Percentiles rank a stretch among this genome's conserved stretches.
Conservation (phyloP, 2,888 invertebrate species). For the Stomorhina lunata region DNA sequence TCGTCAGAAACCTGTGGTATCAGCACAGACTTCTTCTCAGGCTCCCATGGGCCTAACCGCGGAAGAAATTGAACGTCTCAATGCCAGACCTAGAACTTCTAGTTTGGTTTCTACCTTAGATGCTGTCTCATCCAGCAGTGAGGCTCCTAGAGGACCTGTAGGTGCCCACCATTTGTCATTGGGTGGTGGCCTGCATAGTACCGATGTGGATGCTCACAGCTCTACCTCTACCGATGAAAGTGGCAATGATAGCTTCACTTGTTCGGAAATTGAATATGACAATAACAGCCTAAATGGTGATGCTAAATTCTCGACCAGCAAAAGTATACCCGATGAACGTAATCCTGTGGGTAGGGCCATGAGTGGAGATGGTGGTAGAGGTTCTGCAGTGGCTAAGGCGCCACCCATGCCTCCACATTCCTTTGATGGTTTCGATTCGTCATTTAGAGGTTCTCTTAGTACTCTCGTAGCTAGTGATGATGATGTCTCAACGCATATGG, state of each 20-base stretch:
- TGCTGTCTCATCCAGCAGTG: slow-evolving; percentile 95
- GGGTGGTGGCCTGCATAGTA: slow-evolving; percentile 84
- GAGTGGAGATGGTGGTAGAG: slow-evolving; percentile 82
- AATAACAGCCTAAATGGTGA: slow-evolving; percentile 92
- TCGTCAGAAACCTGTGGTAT: slow-evolving; percentile 85
- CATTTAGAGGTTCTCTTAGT: slow-evolving; percentile 95
- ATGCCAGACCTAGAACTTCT: slow-evolving; percentile 91
- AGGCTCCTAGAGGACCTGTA: slow-evolving; percentile 86
- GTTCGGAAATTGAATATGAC: slow-evolving; percentile 98
- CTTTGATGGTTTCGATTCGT: slow-evolving; percentile 95
- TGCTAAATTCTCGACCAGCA: slow-evolving; percentile 84
- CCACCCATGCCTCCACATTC: slow-evolving; percentile 88
- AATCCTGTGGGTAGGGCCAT: slow-evolving; percentile 82
- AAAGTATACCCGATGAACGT: slow-evolving; percentile 83
- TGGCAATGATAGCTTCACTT: slow-evolving; percentile 98
- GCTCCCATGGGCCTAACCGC: slow-evolving; percentile 92
- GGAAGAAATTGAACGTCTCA: slow-evolving; percentile 95
- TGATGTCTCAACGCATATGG: slow-evolving; percentile 90
- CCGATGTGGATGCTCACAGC: slow-evolving; percentile 86
- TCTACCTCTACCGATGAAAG: slow-evolving; percentile 95
- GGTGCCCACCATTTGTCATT: slow-evolving; percentile 86
- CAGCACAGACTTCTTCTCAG: slow-evolving; percentile 85
- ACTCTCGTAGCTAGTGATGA: slow-evolving; percentile 97
- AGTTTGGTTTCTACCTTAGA: slow-evolving; percentile 95
- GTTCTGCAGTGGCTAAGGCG: slow-evolving; percentile 84